phyloP scores from a whole-genome alignment of 2,797 vertebrate genomes.

The Apogon talboti region DNA sequence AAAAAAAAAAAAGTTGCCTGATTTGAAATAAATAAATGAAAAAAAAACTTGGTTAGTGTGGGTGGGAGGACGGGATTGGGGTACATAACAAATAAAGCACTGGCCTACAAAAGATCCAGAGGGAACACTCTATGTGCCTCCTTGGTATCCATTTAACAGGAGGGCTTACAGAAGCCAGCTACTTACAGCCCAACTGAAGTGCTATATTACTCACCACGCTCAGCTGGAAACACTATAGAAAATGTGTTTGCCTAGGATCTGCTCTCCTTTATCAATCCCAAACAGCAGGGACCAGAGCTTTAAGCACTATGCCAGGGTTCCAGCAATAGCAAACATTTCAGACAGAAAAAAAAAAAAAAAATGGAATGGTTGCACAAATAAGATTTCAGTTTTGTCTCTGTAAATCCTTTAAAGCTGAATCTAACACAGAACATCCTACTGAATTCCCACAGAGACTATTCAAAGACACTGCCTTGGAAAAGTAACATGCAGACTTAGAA shows the following conservation, averaged over 20 bases:
- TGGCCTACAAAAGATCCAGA: slow-evolving; percentile 70
- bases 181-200: slow-evolving; percentile 71
- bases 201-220: slow-evolving; percentile 80
- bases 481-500: slow-evolving; percentile 52
- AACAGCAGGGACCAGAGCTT: slow-evolving; percentile 79
- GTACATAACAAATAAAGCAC: slow-evolving; percentile 72
- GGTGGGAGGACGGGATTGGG: slow-evolving; percentile 59
- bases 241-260: slow-evolving; percentile 78
- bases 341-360: slow-evolving; percentile 48
- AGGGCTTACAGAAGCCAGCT: slow-evolving; percentile 75
- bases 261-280: slow-evolving; percentile 81
- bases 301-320: slow-evolving; percentile 70
- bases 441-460: slow-evolving; percentile 62
- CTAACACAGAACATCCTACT: slow-evolving; percentile 63
- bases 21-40: slow-evolving; percentile 19
- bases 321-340: slow-evolving; percentile 73
- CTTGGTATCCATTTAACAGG: slow-evolving; percentile 74
- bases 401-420: slow-evolving; percentile 78
- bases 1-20: slow-evolving; percentile 12
- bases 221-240: slow-evolving; percentile 79
- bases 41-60: slow-evolving; percentile 26
- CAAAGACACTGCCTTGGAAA: slow-evolving; percentile 55
- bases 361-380: slow-evolving; percentile 74
- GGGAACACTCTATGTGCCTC: slow-evolving; percentile 66
- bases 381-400: slow-evolving; percentile 78